Conservation (phyloP, 53 echinoderm and acorn worm species). For the Luidia sarsii region DNA sequence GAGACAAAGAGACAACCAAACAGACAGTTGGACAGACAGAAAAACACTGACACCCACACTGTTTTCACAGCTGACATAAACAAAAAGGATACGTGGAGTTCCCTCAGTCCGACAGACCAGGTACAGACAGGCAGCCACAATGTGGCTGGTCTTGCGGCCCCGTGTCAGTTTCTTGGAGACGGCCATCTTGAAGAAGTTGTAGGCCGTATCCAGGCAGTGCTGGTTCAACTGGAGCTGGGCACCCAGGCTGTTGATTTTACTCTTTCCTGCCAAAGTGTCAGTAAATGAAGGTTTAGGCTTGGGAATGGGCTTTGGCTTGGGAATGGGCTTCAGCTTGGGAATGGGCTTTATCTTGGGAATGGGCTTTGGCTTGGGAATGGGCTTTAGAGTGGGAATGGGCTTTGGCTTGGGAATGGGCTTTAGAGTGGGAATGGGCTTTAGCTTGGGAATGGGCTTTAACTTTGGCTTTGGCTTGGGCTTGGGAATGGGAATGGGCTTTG, state of each 20-base stretch:
- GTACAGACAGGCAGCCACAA: constrained; percentile 95
- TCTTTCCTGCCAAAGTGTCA: constrained; percentile 63
- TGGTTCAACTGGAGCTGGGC: constrained; percentile 89
- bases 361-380: not conserved
- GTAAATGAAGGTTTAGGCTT: too few relatives aligned
- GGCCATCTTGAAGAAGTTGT: constrained; percentile 99
- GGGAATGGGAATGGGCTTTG: too few relatives aligned
- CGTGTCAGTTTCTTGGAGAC: constrained; percentile 91
- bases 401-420: too few relatives aligned
- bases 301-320: too few relatives aligned
- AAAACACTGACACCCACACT: too few relatives aligned
- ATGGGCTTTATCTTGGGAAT: too few relatives aligned
- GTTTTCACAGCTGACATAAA: too few relatives aligned
- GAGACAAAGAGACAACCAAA: too few relatives aligned
- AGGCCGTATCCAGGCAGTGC: constrained; percentile 91
- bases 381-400: not conserved
- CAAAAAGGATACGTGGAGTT: constrained; percentile 97
- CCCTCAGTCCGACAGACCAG: constrained; percentile 83
- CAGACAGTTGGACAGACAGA: too few relatives aligned
- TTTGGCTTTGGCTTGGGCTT: too few relatives aligned
- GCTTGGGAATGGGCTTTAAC: too few relatives aligned
- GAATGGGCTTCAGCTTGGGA: too few relatives aligned
- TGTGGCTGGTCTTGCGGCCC: constrained; percentile 87
- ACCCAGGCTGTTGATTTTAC: constrained; percentile 75
- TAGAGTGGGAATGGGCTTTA: not conserved